Evolutionary conservation across 2,888 invertebrate genomes (phyloP), one percentile per base, ranked within the genome.

Genomic region (Eledona agricola): DNA sequence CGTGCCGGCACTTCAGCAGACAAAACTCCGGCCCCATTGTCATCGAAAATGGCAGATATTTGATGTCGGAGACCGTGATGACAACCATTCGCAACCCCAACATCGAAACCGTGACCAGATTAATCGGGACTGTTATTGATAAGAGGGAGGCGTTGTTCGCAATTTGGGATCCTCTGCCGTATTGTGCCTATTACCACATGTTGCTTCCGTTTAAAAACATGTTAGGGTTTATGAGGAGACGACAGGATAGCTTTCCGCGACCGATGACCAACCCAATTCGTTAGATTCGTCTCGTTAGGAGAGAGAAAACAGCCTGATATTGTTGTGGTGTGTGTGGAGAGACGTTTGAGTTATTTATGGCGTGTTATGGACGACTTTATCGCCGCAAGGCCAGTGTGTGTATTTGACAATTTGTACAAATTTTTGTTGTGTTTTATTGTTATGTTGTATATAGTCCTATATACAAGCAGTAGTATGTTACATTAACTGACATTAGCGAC

Each of bases 111-210:
- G 80, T 87, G 2, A 82, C 82, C 10, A 82, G 83, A 66, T 71
- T 87, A 32, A 76, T 87, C 63, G 84, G 85, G 22, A 86, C 85
- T 0, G 86, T 89, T 20, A 71, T 90, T 60, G 89, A 90, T 66
- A 89, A 89, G 61, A 80, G 89, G 23, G 90, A 92, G 70, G 90
- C 89, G 0, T 77, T 92, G 1, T 92, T 92, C 68, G 83, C 86
- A 2, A 87, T 87, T 67, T 91, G 91, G 91, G 92, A 92, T 70
- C 92, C 92, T 2, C 72, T 92, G 64, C 92, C 92, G 0, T 92
- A 91, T 71, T 90, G 90, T 69, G 90, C 89, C 1, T 91, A 90
- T 72, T 91, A 91, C 75, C 90, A 90, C 71, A 84, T 92, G 64
- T 88, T 90, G 67, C 73, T 87, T 63, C 90, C 90, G 0, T 79